Conservation (phyloP, 1,140 invertebrate species). For the Lycorma delicatula region DNA sequence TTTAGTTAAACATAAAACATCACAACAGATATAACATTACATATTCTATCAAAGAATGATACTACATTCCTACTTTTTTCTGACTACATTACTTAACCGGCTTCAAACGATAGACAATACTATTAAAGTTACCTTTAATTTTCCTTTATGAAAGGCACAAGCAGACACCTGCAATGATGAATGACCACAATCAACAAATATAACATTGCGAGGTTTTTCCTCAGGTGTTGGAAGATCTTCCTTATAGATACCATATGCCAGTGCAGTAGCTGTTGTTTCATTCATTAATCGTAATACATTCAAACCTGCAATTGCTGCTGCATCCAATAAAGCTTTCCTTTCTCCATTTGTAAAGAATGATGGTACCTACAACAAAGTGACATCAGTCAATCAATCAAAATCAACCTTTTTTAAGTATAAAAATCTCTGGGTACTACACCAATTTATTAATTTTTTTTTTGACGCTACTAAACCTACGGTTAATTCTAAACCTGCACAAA, state of each 20-base stretch:
- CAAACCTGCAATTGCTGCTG: constrained; percentile 77
- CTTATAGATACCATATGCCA: constrained; percentile 96
- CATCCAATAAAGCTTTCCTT: constrained; percentile 80
- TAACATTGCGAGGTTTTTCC: constrained; percentile 78
- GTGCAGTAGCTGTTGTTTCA: constrained; percentile 90
- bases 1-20: too few species aligned
- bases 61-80: too few species aligned
- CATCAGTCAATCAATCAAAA: background rate
- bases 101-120: too few species aligned
- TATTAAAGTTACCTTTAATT: too few species aligned
- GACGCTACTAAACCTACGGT: too few species aligned
- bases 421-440: too few species aligned
- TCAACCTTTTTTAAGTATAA: too few species aligned
- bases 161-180: constrained; percentile 74
- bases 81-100: too few species aligned
- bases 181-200: constrained; percentile 90
- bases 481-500: too few species aligned
- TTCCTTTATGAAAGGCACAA: constrained; percentile 90
- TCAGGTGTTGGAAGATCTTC: constrained; percentile 82
- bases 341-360: constrained; percentile 92
- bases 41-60: too few species aligned
- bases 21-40: too few species aligned
- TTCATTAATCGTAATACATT: constrained; percentile 94
- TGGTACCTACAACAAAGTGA: constrained; percentile 52
- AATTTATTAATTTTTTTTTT: too few species aligned